Percentiles rank a stretch among this genome's conserved stretches.
Evolutionary conservation across 2,113 vertebrate species (phyloP).

Genomic region (western clawed frog (Xenopus tropicalis)): DNA sequence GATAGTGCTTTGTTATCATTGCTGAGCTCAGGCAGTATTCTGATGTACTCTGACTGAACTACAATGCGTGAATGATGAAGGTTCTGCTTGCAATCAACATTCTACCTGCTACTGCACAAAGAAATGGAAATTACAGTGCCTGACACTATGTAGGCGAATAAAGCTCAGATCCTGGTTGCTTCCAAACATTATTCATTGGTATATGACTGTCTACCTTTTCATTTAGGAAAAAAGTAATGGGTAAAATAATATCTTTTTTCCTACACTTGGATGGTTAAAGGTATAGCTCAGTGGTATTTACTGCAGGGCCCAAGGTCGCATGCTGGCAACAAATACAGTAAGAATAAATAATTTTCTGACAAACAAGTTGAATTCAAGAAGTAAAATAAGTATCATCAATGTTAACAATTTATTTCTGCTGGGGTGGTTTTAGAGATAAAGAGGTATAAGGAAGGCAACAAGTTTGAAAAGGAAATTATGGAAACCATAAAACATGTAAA

Average conservation of each 20-base stretch:
- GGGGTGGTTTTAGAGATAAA: no score
- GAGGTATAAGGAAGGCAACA: no score
- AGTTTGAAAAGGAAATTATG: no score
- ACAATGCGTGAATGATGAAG: slow-evolving; percentile 61
- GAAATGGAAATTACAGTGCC: slow-evolving; percentile 39
- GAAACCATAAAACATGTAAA: no score
- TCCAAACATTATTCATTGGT: slow-evolving; percentile 29
- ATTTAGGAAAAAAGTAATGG: slow-evolving; percentile 1
- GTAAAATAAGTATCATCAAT: no score
- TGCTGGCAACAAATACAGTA: neutral
- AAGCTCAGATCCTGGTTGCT: slow-evolving; percentile 25
- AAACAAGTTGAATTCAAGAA: neutral
- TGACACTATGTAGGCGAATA: slow-evolving; percentile 39
- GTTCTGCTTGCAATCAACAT: slow-evolving; percentile 47
- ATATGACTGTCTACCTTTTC: slow-evolving; percentile 26
- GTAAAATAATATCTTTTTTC: slow-evolving; percentile 9
- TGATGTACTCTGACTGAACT: slow-evolving; percentile 61
- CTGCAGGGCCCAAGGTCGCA: neutral
- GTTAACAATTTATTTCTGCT: no score
- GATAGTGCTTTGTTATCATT: slow-evolving; percentile 66
- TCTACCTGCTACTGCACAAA: slow-evolving; percentile 30
- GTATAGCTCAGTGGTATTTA: slow-evolving; percentile 12
- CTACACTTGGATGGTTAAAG: slow-evolving; percentile 4
- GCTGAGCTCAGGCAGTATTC: slow-evolving; percentile 55
- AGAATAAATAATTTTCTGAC: neutral